A percentile compares a stretch with the other conserved stretches of the same genome.
These are phyloP conservation scores for Caracal caracal DNA, from an alignment of 2,113 vertebrate genomes.

Conservation along the genomic window DNA sequence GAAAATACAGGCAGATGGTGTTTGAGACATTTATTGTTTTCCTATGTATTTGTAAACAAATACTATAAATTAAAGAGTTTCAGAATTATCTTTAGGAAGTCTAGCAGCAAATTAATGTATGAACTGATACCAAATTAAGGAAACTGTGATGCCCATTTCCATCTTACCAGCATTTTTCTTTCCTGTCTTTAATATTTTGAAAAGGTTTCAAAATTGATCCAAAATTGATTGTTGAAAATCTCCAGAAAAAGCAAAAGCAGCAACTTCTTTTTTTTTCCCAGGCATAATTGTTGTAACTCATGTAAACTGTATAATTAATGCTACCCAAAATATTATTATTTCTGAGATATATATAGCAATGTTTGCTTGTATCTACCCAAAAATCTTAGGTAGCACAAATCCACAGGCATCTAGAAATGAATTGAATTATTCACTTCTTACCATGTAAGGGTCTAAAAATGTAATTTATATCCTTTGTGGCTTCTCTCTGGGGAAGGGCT, in stretches of 20 bases:
- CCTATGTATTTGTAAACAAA: conserved; percentile 77
- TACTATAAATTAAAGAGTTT: conserved; percentile 75
- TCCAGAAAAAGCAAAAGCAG: not conserved
- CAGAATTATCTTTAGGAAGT: conserved; percentile 71
- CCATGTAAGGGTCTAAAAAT: conserved; percentile 9
- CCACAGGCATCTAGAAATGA: not conserved
- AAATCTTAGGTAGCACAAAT: not conserved
- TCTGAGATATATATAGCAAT: not conserved
- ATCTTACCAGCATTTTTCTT: not conserved
- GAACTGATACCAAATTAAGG: conserved; percentile 55
- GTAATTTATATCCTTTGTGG: not conserved
- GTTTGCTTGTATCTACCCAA: not conserved
- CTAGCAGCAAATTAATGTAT: conserved; percentile 52
- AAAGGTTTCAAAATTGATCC: conserved; percentile 42
- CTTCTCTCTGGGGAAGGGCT: not conserved
- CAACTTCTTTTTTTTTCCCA: not conserved
- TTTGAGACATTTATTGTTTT: conserved; percentile 77
- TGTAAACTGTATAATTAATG: not conserved
- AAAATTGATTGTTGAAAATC: conserved; percentile 21
- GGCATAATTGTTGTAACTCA: not conserved
- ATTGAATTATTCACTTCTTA: conserved; percentile 18
- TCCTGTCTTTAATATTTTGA: not conserved
- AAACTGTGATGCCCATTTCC: not conserved
- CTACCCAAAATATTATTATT: conserved; percentile 10
- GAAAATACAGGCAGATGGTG: conserved; percentile 80